These are phyloP conservation scores for Nudaria mundana DNA, from an alignment of 2,888 invertebrate species.

Conservation along the genomic window DNA sequence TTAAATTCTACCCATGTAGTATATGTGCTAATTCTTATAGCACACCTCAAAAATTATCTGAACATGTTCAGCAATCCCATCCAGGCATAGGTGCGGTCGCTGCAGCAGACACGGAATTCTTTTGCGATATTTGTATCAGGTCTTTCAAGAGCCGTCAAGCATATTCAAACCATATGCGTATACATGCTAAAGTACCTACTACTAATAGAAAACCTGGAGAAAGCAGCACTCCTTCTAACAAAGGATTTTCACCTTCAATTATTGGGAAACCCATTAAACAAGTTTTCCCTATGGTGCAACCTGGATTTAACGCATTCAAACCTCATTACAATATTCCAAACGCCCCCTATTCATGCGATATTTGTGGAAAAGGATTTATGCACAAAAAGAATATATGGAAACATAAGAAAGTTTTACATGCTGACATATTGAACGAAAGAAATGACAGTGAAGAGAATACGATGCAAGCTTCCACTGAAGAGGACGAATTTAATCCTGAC, in stretches of 20 bases:
- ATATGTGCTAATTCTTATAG: slow-evolving; percentile 82
- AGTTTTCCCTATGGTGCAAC: slow-evolving; percentile 53
- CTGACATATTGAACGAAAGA: slow-evolving; percentile 67
- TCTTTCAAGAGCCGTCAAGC: slow-evolving; percentile 81
- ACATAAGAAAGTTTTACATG: slow-evolving; percentile 77
- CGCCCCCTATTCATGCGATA: slow-evolving; percentile 81
- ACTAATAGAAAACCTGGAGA: slow-evolving; percentile 70
- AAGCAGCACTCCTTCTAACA: slow-evolving; percentile 30
- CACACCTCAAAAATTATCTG: slow-evolving; percentile 82
- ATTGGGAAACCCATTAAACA: slow-evolving; percentile 70
- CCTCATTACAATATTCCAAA: slow-evolving; percentile 68
- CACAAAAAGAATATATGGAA: slow-evolving; percentile 81
- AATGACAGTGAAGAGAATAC: slow-evolving; percentile 76
- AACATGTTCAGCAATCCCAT: slow-evolving; percentile 77
- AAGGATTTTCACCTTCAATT: slow-evolving; percentile 67
- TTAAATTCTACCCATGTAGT: slow-evolving; percentile 83
- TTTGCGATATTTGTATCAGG: slow-evolving; percentile 82
- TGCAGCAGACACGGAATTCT: slow-evolving; percentile 60
- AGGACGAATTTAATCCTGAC: slow-evolving; percentile 70
- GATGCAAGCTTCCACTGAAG: slow-evolving; percentile 76
- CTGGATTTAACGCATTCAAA: slow-evolving; percentile 59
- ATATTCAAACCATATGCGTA: slow-evolving; percentile 78
- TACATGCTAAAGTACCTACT: slow-evolving; percentile 76
- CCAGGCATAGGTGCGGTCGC: slow-evolving; percentile 55
- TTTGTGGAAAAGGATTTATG: slow-evolving; percentile 83